Evolutionary conservation across 2,797 vertebrate genomes (phyloP), one percentile per base, ranked within the genome.

Genomic region (Platalea minor): DNA sequence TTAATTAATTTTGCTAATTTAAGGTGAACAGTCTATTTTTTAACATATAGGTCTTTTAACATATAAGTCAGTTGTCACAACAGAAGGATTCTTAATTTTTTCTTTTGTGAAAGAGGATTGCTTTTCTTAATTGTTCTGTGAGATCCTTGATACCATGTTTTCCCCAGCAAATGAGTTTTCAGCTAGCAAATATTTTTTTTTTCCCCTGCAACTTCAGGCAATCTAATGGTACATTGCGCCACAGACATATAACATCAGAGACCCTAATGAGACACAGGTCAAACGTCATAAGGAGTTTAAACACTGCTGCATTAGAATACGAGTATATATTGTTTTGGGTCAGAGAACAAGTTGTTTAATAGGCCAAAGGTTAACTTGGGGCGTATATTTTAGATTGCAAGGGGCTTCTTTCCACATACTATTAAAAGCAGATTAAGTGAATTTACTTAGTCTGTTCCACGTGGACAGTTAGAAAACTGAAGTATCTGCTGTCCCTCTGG

Each of bases 331-430:
- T 88, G 59, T 0, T 90, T 72, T 63, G 82, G 89, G 76, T 94
- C 96, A 96, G 85, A 81, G 79, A 95, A 75, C 35, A 86, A 94
- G 77, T 90, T 93, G 65, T 88, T 95, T 84, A 79, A 73, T 35
- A 84, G 51, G 76, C n/a, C 75, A 84, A 63, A 95, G 69, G 51
- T 96, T 88, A 88, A 81, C 54, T 61, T 67, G 14, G 46, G 35
- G 39, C 63, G 35, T 79, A 48, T 90, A 88, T 88, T 85, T 93
- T 68, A 89, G 35, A 81, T 88, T 91, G 60, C 60, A 75, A 85
- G 53, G 24, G 76, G 4, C 61, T 89, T 89, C 69, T 70, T 93
- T 84, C 59, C 54, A 28, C 61, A 39, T 65, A 37, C 33, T 56
- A 37, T 72, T 93, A 92, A 94, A 85, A 94, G 68, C 23, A 92